phyloP scores from a whole-genome alignment of 2,113 vertebrate species.

The Hyperopisus bebe region DNA sequence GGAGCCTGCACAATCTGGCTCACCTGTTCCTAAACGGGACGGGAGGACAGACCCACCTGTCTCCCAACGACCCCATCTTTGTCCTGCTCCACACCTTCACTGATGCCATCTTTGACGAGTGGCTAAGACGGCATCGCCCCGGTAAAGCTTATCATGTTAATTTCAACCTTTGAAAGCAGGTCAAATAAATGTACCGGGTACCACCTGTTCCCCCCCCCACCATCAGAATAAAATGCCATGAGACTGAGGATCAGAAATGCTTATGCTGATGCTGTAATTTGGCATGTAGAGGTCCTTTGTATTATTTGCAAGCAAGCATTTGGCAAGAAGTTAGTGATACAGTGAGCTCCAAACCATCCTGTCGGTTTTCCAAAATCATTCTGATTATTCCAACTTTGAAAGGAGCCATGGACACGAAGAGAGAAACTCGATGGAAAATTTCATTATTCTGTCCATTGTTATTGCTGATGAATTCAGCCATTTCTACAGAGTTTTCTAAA shows the following conservation, averaged over 20 bases:
- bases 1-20: constrained; percentile 93
- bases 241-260: not conserved
- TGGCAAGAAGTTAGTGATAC: not conserved
- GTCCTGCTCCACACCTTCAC: constrained; percentile 92
- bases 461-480: not conserved
- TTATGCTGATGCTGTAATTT: not conserved
- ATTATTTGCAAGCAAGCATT: not conserved
- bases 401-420: not conserved
- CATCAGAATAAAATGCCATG: not conserved
- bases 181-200: not conserved
- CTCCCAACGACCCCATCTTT: constrained; percentile 95
- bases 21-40: constrained; percentile 96
- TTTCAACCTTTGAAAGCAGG: not conserved
- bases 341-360: not conserved
- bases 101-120: constrained; percentile 94
- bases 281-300: not conserved
- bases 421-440: not conserved
- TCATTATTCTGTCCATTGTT: not conserved
- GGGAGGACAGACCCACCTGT: constrained; percentile 91
- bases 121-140: constrained; percentile 77
- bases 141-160: constrained; percentile 55
- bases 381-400: not conserved
- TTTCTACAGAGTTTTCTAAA: not conserved
- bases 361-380: not conserved
- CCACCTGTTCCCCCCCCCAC: not conserved